A percentile compares a stretch with the other conserved stretches of the same genome.
These are phyloP conservation scores for Corythoichthys haematopterus DNA, from an alignment of 2,113 vertebrate species.

Conservation along the genomic window DNA sequence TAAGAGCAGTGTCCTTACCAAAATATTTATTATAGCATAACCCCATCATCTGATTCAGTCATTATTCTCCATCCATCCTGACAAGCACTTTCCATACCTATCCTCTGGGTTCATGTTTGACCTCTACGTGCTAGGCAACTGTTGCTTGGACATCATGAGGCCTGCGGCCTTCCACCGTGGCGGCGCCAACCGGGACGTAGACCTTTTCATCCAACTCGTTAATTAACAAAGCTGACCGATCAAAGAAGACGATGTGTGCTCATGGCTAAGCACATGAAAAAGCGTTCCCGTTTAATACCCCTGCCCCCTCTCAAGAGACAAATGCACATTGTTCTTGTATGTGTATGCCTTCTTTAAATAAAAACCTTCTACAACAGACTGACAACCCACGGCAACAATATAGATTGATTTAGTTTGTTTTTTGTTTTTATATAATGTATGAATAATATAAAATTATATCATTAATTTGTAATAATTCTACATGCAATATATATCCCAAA, in stretches of 20 bases:
- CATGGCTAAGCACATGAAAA: not conserved
- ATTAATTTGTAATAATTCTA: too few species aligned
- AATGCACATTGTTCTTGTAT: conserved; percentile 1
- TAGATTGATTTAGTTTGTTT: not conserved
- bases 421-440: not conserved
- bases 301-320: not conserved
- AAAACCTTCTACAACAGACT: not conserved
- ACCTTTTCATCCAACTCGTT: conserved; percentile 11
- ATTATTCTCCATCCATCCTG: not conserved
- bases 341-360: conserved; percentile 6
- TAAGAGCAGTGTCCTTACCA: not conserved
- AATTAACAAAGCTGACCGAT: conserved; percentile 12
- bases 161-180: not conserved
- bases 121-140: conserved; percentile 9
- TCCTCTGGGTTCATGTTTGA: conserved; percentile 1
- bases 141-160: not conserved
- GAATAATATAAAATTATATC: too few species aligned
- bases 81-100: not conserved
- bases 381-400: not conserved
- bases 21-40: not conserved
- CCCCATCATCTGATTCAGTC: not conserved
- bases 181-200: not conserved
- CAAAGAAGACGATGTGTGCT: conserved; percentile 7
- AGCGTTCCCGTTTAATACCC: not conserved
- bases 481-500: too few species aligned